phyloP scores from a whole-genome alignment of 2,888 invertebrate species.

The Pharmacophagus antenor region DNA sequence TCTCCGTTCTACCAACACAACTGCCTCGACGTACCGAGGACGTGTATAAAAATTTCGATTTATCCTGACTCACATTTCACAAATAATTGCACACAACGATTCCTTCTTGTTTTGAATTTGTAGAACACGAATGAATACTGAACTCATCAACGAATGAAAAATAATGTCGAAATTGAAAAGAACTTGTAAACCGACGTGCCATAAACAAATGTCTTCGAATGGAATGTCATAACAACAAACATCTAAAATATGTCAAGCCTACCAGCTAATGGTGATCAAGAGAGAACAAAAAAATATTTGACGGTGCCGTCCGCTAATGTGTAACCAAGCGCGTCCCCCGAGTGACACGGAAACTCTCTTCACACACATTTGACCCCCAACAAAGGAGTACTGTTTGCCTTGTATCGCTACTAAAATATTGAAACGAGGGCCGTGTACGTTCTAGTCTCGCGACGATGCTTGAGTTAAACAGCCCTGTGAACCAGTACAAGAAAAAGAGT shows the following conservation, averaged over 20 bases:
- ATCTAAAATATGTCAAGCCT: conserved; percentile 56
- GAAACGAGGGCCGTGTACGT: conserved; percentile 68
- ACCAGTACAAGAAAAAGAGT: conserved; percentile 43
- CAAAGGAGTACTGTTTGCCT: conserved; percentile 75
- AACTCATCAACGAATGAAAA: conserved; percentile 10
- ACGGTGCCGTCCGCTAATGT: conserved; percentile 65
- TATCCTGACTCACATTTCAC: conserved; percentile 25
- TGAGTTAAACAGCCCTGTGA: conserved; percentile 39
- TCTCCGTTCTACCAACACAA: conserved; percentile 29
- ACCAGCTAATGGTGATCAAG: conserved; percentile 66
- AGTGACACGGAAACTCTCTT: conserved; percentile 78
- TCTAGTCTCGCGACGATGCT: conserved; percentile 58
- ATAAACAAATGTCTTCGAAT: conserved; percentile 38
- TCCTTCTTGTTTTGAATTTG: not conserved
- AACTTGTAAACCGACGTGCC: conserved; percentile 35
- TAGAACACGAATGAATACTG: conserved; percentile 12
- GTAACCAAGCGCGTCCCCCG: conserved; percentile 65
- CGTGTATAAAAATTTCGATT: conserved; percentile 4
- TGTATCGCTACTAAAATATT: conserved; percentile 80
- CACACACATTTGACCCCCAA: conserved; percentile 77
- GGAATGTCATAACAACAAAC: conserved; percentile 55
- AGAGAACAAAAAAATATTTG: conserved; percentile 77
- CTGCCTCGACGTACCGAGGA: conserved; percentile 14
- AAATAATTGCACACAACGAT: conserved; percentile 2
- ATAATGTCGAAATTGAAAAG: conserved; percentile 25